Base-by-base conservation (phyloP, 2,888 invertebrate species). In the Sicus ferrugineus region DNA sequence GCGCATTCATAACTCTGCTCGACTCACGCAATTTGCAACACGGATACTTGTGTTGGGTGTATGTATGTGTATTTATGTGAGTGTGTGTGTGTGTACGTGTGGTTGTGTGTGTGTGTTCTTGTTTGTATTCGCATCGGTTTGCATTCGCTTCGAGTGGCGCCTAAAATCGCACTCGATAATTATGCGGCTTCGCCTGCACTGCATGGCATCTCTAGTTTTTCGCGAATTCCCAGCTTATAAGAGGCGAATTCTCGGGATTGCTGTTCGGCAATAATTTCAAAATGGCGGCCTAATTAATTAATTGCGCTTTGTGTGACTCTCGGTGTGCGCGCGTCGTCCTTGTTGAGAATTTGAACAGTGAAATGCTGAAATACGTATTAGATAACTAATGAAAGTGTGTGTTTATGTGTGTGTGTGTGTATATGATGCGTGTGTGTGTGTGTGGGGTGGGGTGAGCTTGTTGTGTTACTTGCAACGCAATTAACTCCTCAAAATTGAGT, bases 201-300 rank as follows among this genome's bases (percentile, higher is more conserved):
- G 5, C 38, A 5, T 9, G 11, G 11, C 5, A 34, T 34, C 7
- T 34, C 38, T 9, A 46, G n/a, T 19, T 3, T 9, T 46, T 19
- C 46, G 46, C n/a, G n/a, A 4, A 14, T 46, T 46, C 46, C 46
- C n/a, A 14, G 6, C n/a, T 9, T 46, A 14, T 16, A 46, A 3
- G n/a, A 46, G n/a, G 38, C 38, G 30, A 56, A 56, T 56, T 63
- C 28, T 14, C 59, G 23, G 48, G 48, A 63, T 65, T 65, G 52
- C 54, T 54, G 30, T 46, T 65, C 38, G 52, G 52, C 34, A 65
- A 65, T 65, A 11, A 63, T 65, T 52, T 65, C 65, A 54, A 65
- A 52, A 65, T 65, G 31, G 65, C 65, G 54, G 72, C 68, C 72
- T 69, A 74, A 74, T 75, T 74, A 73, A 73, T 72, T 72, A 73